These are phyloP conservation scores for Microtus montanus DNA, from an alignment of 2,113 vertebrate species.

Conservation along the genomic window DNA sequence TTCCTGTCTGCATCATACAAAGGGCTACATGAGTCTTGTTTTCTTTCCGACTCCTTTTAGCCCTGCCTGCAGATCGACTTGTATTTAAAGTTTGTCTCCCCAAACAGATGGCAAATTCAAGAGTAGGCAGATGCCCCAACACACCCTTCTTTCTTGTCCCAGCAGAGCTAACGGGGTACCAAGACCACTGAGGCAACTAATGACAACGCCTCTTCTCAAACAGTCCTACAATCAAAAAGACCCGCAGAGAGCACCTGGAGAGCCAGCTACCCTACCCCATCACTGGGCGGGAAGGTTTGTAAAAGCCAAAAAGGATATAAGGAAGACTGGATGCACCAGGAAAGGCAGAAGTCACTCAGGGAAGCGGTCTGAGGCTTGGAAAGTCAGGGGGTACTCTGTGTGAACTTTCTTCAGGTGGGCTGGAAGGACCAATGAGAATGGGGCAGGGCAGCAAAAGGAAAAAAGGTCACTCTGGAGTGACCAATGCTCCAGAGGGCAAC, in stretches of 20 bases:
- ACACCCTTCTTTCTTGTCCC: not conserved
- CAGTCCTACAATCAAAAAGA: not conserved
- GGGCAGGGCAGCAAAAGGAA: not conserved
- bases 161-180: not conserved
- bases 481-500: not conserved
- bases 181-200: not conserved
- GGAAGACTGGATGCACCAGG: not conserved
- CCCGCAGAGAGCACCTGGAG: not conserved
- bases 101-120: slow-evolving; percentile 15
- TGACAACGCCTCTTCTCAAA: not conserved
- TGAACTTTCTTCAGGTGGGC: not conserved
- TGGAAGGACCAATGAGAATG: not conserved
- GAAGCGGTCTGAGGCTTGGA: not conserved
- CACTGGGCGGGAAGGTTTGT: not conserved
- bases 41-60: not conserved
- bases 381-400: too few relatives aligned
- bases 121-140: slow-evolving; percentile 24
- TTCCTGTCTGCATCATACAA: fast-evolving
- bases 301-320: not conserved
- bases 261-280: not conserved
- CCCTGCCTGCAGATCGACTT: not conserved
- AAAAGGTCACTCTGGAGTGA: not conserved
- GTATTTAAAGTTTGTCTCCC: slow-evolving; percentile 47
- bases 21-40: slow-evolving; percentile 43
- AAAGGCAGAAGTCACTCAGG: not conserved